Conservation (phyloP, 2,113 vertebrate genomes). For the Hyperoodon ampullatus region DNA sequence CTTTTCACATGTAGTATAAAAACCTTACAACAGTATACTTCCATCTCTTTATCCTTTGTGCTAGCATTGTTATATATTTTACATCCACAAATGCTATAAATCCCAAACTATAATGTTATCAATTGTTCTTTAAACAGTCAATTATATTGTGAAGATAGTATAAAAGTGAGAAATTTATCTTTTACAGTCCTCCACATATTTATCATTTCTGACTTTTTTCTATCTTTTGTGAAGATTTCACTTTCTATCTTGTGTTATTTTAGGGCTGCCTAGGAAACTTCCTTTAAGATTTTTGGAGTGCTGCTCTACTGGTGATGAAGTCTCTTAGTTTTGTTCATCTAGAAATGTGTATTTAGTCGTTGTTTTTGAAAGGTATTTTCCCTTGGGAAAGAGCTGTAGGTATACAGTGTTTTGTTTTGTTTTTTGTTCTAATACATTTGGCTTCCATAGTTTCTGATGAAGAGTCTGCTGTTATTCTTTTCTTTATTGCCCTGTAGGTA, state of each 20-base stretch:
- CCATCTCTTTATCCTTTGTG: neutral
- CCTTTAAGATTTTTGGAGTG: neutral
- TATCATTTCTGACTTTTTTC: conserved; percentile 11
- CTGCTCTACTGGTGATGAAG: neutral
- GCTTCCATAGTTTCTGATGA: neutral
- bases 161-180: conserved; percentile 12
- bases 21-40: neutral
- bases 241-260: neutral
- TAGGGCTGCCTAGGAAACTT: neutral
- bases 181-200: neutral
- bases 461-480: neutral
- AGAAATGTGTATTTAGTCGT: neutral
- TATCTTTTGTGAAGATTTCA: neutral
- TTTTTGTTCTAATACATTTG: neutral
- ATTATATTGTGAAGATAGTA: conserved; percentile 16
- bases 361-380: neutral
- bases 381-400: neutral
- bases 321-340: conserved; percentile 27
- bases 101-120: neutral
- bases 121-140: conserved; percentile 24
- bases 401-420: neutral
- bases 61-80: neutral
- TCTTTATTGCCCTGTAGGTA: neutral
- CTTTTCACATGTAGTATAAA: neutral
- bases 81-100: neutral